Base-by-base conservation (phyloP, 92 coral and sea anemone genomes). In the Virgularia gustaviana region DNA sequence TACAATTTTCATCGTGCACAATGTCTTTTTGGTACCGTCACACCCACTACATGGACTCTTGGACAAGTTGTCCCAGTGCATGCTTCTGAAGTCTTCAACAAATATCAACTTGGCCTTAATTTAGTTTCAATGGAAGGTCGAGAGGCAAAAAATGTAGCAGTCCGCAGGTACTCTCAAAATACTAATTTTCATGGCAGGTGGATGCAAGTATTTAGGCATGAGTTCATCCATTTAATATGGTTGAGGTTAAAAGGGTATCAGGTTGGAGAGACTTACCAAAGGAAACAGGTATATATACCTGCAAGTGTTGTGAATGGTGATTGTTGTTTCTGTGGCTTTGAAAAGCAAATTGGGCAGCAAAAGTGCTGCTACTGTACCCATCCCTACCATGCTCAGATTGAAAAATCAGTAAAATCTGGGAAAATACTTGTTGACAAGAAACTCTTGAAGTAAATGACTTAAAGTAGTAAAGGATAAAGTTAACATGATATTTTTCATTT, bases 331-430 rank as follows among this genome's bases (percentile, higher is more conserved):
- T 67, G 78, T 82, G 86, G 86, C 22, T 82, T 66, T 65, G 65
- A 68, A 63, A 82, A 82, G 65, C 82, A 66, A 54, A 64, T 59
- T 58, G 77, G 45, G 43, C 78, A 74, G 34, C 76, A 70, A 35
- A 73, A 67, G 52, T 75, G 81, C 42, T 59, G 78, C 65, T 82
- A 82, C 76, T 82, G 86, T 68, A 75, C 82, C 38, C 86, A 82
- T 76, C 52, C 63, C 70, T 76, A 42, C 82, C 65, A 82, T 66
- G 62, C 75, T 54, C 76, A 76, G 59, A 67, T 82, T 76, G 78
- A 76, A 78, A 55, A 65, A 52, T 79, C 81, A 47, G 79, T 79
- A 64, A 49, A 61, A 60, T 60, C 62, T 49, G 82, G 87, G 57
- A 82, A 78, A 53, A 61, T 73, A 68, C 49, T 65, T 73, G 85